These are phyloP conservation scores for Andrena camellia DNA, from an alignment of 2,888 invertebrate genomes.

Conservation along the genomic window DNA sequence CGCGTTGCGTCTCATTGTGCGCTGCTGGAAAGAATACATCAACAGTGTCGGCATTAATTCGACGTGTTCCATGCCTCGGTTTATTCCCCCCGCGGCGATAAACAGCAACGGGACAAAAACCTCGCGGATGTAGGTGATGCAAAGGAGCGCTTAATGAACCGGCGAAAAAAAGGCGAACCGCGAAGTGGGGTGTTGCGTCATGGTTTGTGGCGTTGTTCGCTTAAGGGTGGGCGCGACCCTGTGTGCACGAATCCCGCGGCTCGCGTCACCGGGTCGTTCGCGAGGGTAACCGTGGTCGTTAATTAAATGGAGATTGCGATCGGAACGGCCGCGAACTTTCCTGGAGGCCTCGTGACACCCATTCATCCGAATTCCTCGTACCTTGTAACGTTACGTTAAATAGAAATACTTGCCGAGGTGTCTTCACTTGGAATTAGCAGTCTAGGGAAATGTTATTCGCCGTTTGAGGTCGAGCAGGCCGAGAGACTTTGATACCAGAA, in stretches of 20 bases:
- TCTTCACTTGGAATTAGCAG: neutral
- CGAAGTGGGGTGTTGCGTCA: conserved; percentile 22
- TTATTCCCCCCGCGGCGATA: neutral
- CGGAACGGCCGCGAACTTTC: conserved; percentile 29
- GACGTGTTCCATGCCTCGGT: neutral
- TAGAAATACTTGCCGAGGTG: too few species aligned
- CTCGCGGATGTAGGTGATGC: conserved; percentile 6
- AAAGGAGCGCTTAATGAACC: conserved; percentile 44
- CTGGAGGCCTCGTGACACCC: conserved; percentile 35
- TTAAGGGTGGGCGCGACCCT: conserved; percentile 19
- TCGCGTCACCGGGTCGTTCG: conserved; percentile 10
- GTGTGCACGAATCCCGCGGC: conserved; percentile 3
- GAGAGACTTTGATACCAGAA: neutral
- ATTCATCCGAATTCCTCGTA: conserved; percentile 16
- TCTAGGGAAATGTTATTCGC: too few species aligned
- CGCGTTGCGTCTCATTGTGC: neutral
- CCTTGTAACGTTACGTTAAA: too few species aligned
- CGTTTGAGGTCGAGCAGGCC: too few species aligned
- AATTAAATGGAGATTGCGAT: conserved; percentile 49
- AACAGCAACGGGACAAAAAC: conserved; percentile 11
- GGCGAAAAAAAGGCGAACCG: conserved; percentile 38
- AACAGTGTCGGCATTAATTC: conserved; percentile 1
- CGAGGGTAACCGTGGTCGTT: conserved; percentile 22
- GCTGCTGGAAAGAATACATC: neutral
- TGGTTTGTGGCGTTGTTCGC: conserved; percentile 6